Percentiles rank a stretch among this genome's conserved stretches.
phyloP scores from a whole-genome alignment of 2,888 invertebrate species.

The Galerucella pusilla region DNA sequence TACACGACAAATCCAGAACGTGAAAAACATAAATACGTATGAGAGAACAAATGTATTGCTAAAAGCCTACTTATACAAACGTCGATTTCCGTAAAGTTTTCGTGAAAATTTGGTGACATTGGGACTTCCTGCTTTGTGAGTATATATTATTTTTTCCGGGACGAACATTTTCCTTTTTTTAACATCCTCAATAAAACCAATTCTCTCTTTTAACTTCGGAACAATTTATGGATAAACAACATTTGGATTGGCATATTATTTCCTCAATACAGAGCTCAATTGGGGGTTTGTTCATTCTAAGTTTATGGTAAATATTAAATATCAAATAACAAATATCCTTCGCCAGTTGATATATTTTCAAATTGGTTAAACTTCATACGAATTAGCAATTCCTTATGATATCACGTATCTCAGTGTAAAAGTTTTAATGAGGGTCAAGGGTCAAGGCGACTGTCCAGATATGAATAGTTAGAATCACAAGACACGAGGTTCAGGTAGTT shows the following conservation, averaged over 20 bases:
- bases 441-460: too few relatives aligned
- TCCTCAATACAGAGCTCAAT: too few relatives aligned
- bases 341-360: too few relatives aligned
- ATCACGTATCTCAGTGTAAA: too few relatives aligned
- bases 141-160: constrained; percentile 84
- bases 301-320: too few relatives aligned
- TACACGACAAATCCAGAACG: background rate
- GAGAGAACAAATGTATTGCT: constrained; percentile 22
- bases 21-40: constrained; percentile 18
- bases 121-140: constrained; percentile 91
- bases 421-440: too few relatives aligned
- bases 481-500: too few relatives aligned
- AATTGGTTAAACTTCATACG: too few relatives aligned
- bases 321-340: too few relatives aligned
- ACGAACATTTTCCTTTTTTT: background rate
- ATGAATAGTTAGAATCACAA: too few relatives aligned
- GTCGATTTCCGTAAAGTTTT: constrained; percentile 88
- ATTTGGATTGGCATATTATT: background rate
- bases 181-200: background rate
- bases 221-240: background rate
- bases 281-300: too few relatives aligned
- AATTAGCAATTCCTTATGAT: too few relatives aligned
- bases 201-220: background rate
- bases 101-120: constrained; percentile 85
- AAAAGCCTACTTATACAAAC: constrained; percentile 82